A percentile compares a stretch with the other conserved stretches of the same genome.
Evolutionary conservation across 2,888 invertebrate species (phyloP).

Genomic region (Andrena marginata): DNA sequence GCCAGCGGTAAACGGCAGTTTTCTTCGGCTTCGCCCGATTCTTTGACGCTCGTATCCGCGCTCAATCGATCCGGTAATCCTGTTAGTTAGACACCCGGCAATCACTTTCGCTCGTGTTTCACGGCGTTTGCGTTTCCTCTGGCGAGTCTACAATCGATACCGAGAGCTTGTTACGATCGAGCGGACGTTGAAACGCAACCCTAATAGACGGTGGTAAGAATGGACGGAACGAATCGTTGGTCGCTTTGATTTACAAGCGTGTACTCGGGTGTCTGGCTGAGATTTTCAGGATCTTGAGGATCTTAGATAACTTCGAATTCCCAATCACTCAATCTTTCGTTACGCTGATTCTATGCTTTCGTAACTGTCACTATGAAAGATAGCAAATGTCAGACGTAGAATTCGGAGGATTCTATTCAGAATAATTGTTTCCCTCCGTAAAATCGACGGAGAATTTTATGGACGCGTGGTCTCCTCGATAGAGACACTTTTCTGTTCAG

Average conservation of each 20-base stretch:
- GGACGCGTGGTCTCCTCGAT: too few relatives aligned
- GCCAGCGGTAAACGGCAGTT: slow-evolving; percentile 43
- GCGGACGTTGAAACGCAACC: slow-evolving; percentile 3
- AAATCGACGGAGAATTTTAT: too few relatives aligned
- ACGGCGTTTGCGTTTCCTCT: slow-evolving; percentile 6
- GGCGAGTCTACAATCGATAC: not conserved
- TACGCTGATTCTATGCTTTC: too few relatives aligned
- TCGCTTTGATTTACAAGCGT: not conserved
- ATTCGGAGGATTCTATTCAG: too few relatives aligned
- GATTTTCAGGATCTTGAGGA: not conserved
- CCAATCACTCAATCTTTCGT: too few relatives aligned
- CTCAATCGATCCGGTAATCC: slow-evolving; percentile 29
- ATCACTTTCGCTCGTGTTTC: slow-evolving; percentile 29
- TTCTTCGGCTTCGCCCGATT: slow-evolving; percentile 37
- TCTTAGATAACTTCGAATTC: too few relatives aligned
- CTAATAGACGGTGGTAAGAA: not conserved
- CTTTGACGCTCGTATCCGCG: slow-evolving; percentile 28
- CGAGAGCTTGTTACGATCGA: not conserved
- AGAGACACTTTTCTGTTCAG: not conserved
- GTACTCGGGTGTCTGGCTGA: not conserved
- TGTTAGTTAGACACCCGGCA: slow-evolving; percentile 28
- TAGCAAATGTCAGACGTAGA: too few relatives aligned
- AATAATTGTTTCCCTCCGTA: too few relatives aligned
- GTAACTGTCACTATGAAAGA: too few relatives aligned
- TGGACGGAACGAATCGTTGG: not conserved